Percentiles rank a stretch among this genome's conserved stretches.
Conservation (phyloP, 2,797 vertebrate species). For the Eurystomus glaucurus region DNA sequence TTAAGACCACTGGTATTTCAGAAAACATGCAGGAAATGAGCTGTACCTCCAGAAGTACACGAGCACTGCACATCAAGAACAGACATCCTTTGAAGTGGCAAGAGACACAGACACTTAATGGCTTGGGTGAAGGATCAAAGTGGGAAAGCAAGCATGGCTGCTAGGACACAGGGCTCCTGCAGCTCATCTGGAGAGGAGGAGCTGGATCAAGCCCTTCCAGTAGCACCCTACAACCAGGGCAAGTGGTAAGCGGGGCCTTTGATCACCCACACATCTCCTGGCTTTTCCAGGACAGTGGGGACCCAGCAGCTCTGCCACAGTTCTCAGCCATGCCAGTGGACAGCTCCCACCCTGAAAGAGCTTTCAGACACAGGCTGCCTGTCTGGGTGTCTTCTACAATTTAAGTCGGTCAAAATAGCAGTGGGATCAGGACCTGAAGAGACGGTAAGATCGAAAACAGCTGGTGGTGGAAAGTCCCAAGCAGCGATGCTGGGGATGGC, state of each 20-base stretch:
- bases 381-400: not conserved
- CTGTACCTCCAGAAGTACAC: accelerated
- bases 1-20: not conserved
- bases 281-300: accelerated
- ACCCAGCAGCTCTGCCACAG: accelerated
- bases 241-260: not conserved
- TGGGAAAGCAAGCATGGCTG: not conserved
- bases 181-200: not conserved
- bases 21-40: not conserved
- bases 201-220: not conserved
- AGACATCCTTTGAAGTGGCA: not conserved
- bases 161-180: not conserved
- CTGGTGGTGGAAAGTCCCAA: not conserved
- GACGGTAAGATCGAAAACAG: accelerated
- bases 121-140: not conserved
- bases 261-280: not conserved
- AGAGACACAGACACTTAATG: not conserved
- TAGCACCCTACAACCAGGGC: not conserved
- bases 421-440: not conserved
- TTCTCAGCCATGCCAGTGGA: accelerated
- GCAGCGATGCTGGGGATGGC: not conserved
- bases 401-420: not conserved
- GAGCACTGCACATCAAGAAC: not conserved
- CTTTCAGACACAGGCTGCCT: not conserved
- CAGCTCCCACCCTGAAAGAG: accelerated